These are phyloP conservation scores for Podilymbus podiceps DNA, from an alignment of 2,113 vertebrate species.

Conservation along the genomic window DNA sequence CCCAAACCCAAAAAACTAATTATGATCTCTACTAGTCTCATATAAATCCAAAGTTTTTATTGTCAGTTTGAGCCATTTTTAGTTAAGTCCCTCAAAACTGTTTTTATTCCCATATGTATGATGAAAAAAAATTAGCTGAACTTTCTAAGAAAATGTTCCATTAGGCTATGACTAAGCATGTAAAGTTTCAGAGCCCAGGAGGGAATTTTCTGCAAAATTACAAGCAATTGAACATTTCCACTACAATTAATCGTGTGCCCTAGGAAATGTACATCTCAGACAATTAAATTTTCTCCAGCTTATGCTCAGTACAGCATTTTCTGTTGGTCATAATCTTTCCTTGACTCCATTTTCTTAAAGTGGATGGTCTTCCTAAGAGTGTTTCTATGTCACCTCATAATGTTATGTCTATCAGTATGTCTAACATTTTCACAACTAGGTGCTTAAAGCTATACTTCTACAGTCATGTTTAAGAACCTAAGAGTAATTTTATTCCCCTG, in stretches of 20 bases:
- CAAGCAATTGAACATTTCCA: conserved; percentile 66
- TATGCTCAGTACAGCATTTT: conserved; percentile 24
- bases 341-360: conserved; percentile 20
- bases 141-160: conserved; percentile 57
- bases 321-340: conserved; percentile 29
- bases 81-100: neutral
- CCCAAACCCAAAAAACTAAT: neutral
- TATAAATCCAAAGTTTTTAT: neutral
- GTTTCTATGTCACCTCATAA: neutral
- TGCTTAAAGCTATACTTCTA: neutral
- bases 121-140: conserved; percentile 43
- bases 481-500: neutral
- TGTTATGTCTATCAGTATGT: neutral
- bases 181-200: conserved; percentile 59
- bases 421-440: neutral
- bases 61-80: neutral
- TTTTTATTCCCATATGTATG: neutral
- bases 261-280: conserved; percentile 54
- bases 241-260: conserved; percentile 58
- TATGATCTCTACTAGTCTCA: neutral
- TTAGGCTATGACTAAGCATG: conserved; percentile 54
- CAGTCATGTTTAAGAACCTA: neutral
- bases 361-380: neutral
- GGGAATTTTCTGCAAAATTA: conserved; percentile 66
- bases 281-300: conserved; percentile 47